Base-by-base conservation (phyloP, 1,140 invertebrate genomes). In the Macrobrachium rosenbergii region DNA sequence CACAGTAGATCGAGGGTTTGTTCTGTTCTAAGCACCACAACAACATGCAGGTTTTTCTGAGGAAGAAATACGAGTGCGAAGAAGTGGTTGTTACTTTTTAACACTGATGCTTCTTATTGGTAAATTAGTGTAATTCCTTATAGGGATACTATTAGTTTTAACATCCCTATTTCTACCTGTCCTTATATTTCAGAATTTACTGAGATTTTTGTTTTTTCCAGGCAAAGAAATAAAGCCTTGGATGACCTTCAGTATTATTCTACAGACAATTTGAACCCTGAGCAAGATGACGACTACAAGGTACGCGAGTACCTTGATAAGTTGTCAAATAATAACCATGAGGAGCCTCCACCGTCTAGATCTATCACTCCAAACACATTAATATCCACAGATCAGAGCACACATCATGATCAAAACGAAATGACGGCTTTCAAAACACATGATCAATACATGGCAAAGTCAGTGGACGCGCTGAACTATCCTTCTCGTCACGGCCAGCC, bases 171-270 rank as follows among this genome's bases (percentile, higher is more conserved):
- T 52, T 52, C 1, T 37, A 37, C 28, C 28, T 37, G 28, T 37
- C 28, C 28, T 37, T 37, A 37, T 75, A 37, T 75, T 75, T 43
- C 45, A 43, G 23, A 75, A 75, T 75, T 75, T 37, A 73, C n/a
- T 21, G 43, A 23, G n/a, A 43, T 45, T 23, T 62, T 63, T 79
- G 3, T 59, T 23, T n/a, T 43, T 23, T 52, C 37, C 89, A 89
- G 89, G 63, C 89, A 89, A 78, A 84, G 89, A 64, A 89, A 89
- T 87, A 89, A 89, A 75, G 89, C 89, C n/a, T 69, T 89, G 69
- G 89, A 89, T 80, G 89, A 89, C 60, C 86, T 89, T 64, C 82
- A 87, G 64, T 89, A 88, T 80, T 88, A 87, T 69, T 88, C 86
- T 8, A 88, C 86, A 14, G 89, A 89, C 59, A 84, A 89, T 72